A percentile compares a stretch with the other conserved stretches of the same genome.
Evolutionary conservation across 2,113 vertebrate genomes (phyloP).

Genomic region (Anarhynchus alexandrinus): DNA sequence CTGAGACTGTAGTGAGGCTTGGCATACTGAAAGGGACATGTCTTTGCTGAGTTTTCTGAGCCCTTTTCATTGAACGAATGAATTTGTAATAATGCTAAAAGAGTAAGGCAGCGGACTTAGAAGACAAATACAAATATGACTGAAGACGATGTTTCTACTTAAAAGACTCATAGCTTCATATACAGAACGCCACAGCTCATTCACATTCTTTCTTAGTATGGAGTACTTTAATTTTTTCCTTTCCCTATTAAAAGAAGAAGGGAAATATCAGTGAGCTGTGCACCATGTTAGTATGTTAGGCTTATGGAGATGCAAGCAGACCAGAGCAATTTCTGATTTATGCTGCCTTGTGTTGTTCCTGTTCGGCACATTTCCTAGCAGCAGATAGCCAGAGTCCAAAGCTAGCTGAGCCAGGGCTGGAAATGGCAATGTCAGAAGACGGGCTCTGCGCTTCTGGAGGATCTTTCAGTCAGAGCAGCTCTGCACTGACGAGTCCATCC

Average conservation of each 20-base stretch:
- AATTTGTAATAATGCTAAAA: background rate
- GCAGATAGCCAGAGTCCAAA: background rate
- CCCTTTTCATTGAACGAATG: background rate
- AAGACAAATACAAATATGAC: background rate
- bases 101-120: background rate
- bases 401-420: background rate
- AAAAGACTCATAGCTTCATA: background rate
- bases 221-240: background rate
- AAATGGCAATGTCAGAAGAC: background rate
- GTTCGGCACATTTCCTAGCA: background rate
- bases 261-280: background rate
- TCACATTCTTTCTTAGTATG: background rate
- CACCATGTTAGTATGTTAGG: fast-evolving
- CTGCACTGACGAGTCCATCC: background rate
- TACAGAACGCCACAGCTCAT: background rate
- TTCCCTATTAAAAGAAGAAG: background rate
- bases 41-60: background rate
- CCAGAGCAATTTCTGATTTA: background rate
- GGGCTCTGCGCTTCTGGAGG: background rate
- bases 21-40: background rate
- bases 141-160: background rate
- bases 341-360: background rate
- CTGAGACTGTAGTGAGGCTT: background rate
- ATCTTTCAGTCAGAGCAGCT: background rate
- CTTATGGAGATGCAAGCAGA: background rate